Evolutionary conservation across 2,888 invertebrate genomes (phyloP), one percentile per base, ranked within the genome.

Genomic region (Glaucopsyche alexis): DNA sequence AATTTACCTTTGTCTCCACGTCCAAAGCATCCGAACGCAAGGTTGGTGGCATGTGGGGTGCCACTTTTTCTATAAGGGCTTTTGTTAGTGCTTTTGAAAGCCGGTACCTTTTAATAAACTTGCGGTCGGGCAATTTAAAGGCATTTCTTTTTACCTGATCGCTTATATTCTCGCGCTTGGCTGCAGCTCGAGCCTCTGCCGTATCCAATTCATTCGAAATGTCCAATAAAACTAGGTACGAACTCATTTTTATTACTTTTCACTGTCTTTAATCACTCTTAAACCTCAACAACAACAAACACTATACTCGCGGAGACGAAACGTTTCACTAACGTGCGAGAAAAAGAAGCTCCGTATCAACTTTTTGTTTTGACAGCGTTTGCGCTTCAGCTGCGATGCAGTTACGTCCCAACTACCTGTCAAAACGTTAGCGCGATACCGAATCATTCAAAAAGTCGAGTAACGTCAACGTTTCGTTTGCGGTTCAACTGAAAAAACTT

Each of bases 11-110:
- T 7, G 50, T 50, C 50, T 50, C 50, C 50, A 50, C 50, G 50
- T 50, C n/a, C 50, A 50, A 50, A 16, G 16, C n/a, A 16, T 50
- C n/a, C 50, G 8, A 50, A 7, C n/a, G 16, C 50, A 50, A 50
- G 50, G 50, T 50, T 50, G 50, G 16, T n/a, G 50, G 50, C 50
- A 50, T 50, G 50, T 50, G n/a, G 50, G 16, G 50, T 50, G 50
- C 50, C 7, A 50, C 50, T 50, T 50, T n/a, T 50, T 50, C n/a
- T 7, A 50, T n/a, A 2, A 50, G n/a, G n/a, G 14, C n/a, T 50
- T 50, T 50, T 5, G 16, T 50, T 7, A 16, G n/a, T n/a, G 16
- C 50, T n/a, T 50, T 50, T 50, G 50, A 50, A 50, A 50, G 16
- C 14, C n/a, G 50, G 50, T 50, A 50, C 50, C 50, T n/a, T 50